These are phyloP conservation scores for Mizuhopecten yessoensis DNA, from an alignment of 1,140 invertebrate genomes.

Conservation along the genomic window DNA sequence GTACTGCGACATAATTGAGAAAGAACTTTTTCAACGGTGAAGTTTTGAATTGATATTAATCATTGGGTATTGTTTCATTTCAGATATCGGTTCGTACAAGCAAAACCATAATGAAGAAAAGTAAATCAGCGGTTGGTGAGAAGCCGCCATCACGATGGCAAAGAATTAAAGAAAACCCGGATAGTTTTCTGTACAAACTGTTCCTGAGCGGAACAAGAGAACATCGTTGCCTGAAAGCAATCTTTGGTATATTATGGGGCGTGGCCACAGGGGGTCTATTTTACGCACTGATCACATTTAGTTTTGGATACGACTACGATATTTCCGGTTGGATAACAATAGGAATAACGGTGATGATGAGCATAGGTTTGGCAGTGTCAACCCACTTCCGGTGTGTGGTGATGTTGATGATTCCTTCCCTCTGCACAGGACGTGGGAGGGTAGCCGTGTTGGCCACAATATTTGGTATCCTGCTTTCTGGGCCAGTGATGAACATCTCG, in stretches of 20 bases:
- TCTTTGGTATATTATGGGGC: neutral
- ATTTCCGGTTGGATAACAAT: slow-evolving; percentile 44
- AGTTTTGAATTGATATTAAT: too few species aligned
- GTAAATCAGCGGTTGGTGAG: neutral
- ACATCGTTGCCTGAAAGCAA: neutral
- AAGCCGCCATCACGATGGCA: neutral
- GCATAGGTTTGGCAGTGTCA: slow-evolving; percentile 42
- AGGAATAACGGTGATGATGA: neutral
- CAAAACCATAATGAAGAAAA: neutral
- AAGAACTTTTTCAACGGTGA: too few species aligned
- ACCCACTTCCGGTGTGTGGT: slow-evolving; percentile 46
- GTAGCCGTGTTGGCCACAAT: slow-evolving; percentile 45
- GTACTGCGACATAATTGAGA: too few species aligned
- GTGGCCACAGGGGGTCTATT: neutral
- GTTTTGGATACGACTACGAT: slow-evolving; percentile 42
- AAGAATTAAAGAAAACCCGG: slow-evolving; percentile 13
- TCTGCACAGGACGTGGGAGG: slow-evolving; percentile 52
- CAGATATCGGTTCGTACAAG: too few species aligned
- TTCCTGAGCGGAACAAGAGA: neutral
- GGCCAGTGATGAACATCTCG: slow-evolving; percentile 54
- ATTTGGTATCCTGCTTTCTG: slow-evolving; percentile 51
- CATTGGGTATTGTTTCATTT: too few species aligned
- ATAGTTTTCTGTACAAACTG: neutral
- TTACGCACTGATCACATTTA: slow-evolving; percentile 12
- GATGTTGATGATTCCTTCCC: slow-evolving; percentile 50